Percentiles rank a stretch among this genome's conserved stretches.
phyloP scores from a whole-genome alignment of 2,888 invertebrate genomes.

The Dolomedes plantarius region DNA sequence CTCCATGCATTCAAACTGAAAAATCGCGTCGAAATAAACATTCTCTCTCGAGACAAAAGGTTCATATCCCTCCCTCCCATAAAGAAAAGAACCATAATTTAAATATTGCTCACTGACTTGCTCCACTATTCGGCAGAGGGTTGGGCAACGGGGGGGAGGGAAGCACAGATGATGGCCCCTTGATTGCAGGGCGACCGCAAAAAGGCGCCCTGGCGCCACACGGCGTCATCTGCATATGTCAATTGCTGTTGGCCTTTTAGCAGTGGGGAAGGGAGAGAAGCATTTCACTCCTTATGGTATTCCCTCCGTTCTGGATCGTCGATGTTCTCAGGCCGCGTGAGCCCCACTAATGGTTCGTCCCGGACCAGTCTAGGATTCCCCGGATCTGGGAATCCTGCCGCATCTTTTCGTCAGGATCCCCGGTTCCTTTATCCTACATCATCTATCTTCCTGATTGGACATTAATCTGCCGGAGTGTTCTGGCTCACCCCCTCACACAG shows the following conservation, averaged over 20 bases:
- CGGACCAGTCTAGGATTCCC: background rate
- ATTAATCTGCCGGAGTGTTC: slow-evolving; percentile 59
- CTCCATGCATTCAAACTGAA: background rate
- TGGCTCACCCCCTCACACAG: background rate
- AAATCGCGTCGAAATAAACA: slow-evolving; percentile 7
- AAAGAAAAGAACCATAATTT: slow-evolving; percentile 24
- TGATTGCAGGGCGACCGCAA: slow-evolving; percentile 54
- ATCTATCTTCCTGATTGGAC: slow-evolving; percentile 71
- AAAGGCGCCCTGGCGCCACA: slow-evolving; percentile 27
- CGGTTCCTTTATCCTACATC: slow-evolving; percentile 66
- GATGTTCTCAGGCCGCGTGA: slow-evolving; percentile 32
- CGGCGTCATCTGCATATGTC: slow-evolving; percentile 62
- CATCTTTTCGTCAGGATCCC: slow-evolving; percentile 59
- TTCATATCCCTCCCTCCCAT: background rate
- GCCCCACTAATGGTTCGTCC: slow-evolving; percentile 31
- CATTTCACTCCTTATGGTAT: slow-evolving; percentile 4
- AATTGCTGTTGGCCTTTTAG: slow-evolving; percentile 58
- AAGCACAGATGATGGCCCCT: slow-evolving; percentile 31
- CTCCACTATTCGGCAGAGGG: background rate
- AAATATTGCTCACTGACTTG: slow-evolving; percentile 23
- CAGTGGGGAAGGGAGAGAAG: background rate
- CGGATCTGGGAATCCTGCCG: background rate
- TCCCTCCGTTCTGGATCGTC: slow-evolving; percentile 47
- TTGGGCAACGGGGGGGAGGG: background rate
- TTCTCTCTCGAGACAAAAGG: background rate